These are phyloP conservation scores for Caenorhabditis sinica DNA, from an alignment of 2,888 invertebrate species.

Conservation along the genomic window DNA sequence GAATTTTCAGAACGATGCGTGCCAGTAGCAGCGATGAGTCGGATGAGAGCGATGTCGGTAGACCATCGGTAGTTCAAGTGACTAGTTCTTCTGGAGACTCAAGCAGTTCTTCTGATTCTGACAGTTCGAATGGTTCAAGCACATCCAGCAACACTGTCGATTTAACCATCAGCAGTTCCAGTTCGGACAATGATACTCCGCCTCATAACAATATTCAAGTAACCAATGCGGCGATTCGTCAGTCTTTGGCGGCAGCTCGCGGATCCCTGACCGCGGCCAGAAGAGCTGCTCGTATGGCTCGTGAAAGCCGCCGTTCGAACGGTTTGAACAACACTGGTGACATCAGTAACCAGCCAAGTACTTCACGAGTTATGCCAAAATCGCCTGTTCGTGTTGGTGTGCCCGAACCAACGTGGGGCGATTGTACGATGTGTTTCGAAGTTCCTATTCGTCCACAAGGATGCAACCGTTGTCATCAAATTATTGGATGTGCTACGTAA, in stretches of 20 bases:
- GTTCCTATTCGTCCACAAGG: conserved; percentile 29
- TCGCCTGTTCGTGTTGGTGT: conserved; percentile 1
- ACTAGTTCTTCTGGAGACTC: background rate
- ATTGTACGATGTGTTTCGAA: conserved; percentile 46
- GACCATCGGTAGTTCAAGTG: background rate
- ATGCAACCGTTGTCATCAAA: conserved; percentile 24
- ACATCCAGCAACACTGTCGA: no score
- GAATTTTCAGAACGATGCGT: background rate
- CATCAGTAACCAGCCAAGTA: background rate
- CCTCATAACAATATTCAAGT: no score
- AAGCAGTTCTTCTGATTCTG: background rate
- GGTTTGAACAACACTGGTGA: background rate
- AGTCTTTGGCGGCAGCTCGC: no score
- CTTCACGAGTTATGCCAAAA: background rate
- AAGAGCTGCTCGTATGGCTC: no score
- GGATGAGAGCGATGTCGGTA: background rate
- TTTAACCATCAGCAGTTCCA: no score
- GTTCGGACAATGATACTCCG: no score
- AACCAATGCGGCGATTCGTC: no score
- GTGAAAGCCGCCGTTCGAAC: no score
- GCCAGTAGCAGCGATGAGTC: background rate
- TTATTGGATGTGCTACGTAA: conserved; percentile 42
- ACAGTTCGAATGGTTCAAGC: no score
- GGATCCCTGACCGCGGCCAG: no score
- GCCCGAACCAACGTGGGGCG: conserved; percentile 31